Evolutionary conservation across 2,113 vertebrate species (phyloP), one percentile per base, ranked within the genome.

Genomic region (Camelus bactrianus): DNA sequence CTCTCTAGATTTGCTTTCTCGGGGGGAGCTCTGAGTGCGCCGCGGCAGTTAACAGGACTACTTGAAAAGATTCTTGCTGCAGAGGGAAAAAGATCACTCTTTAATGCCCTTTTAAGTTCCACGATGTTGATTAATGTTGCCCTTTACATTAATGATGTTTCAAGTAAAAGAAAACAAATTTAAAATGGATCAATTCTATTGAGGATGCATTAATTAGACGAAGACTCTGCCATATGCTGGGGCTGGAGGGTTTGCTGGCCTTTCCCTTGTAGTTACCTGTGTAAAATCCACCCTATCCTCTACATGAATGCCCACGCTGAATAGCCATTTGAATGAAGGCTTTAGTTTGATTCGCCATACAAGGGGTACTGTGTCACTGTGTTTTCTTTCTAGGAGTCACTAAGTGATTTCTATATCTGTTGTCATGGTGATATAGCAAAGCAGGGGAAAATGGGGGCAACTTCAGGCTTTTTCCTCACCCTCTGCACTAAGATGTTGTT

Each of bases 381-480:
- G 99, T 99, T 99, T 99, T 99, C 99, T 99, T 99, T 99, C 99
- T 99, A 98, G 99, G 99, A 99, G 99, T 99, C 99, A 99, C 99
- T 99, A 99, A 99, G 99, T 99, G 99, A 99, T 99, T 99, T 99
- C 99, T 99, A 99, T 99, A 99, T 99, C 99, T 99, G 99, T 99
- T 99, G 99, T 99, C 99, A 99, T 99, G 99, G 99, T 98, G 99
- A 99, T 98, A 98, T 96, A 99, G 99, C 98, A 98, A 99, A 99
- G 98, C 99, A 99, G 98, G 99, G 99, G 99, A 99, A 99, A 99
- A 99, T 99, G 99, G 99, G 98, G 98, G 99, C 99, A 99, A 99
- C 99, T 99, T 99, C 94, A 98, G 99, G 99, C 99, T 99, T 99
- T 99, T 98, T 99, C 98, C 98, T 98, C 99, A 99, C 98, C 98